Evolutionary conservation across 2,888 invertebrate species (phyloP).

Genomic region (Vanessa cardui): DNA sequence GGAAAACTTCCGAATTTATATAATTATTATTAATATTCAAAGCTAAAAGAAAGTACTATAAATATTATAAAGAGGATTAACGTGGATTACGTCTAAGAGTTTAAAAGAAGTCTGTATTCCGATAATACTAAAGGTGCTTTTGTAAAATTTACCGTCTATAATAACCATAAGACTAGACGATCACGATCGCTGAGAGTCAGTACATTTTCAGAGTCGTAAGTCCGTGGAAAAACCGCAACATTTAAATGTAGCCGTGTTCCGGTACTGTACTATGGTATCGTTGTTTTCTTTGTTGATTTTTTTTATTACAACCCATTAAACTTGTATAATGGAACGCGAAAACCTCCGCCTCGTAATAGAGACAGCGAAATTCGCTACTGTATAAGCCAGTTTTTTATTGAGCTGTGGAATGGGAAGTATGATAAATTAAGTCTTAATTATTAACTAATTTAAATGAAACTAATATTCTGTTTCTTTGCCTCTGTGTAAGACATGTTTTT

Average conservation of each 20-base stretch:
- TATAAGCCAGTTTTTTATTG: slow-evolving; percentile 6
- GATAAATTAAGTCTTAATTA: background rate
- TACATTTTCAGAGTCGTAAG: slow-evolving; percentile 36
- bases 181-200: slow-evolving; percentile 28
- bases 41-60: no score
- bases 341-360: slow-evolving; percentile 14
- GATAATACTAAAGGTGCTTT: slow-evolving; percentile 11
- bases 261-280: slow-evolving; percentile 31
- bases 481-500: no score
- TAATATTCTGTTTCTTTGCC: background rate
- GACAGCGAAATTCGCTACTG: slow-evolving; percentile 8
- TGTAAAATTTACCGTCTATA: slow-evolving; percentile 26
- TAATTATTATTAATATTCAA: no score
- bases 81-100: background rate
- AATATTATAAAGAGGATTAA: no score
- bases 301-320: slow-evolving; percentile 37
- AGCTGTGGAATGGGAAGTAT: background rate
- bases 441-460: background rate
- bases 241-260: slow-evolving; percentile 40
- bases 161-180: slow-evolving; percentile 37
- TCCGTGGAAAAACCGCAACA: slow-evolving; percentile 37
- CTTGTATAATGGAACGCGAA: slow-evolving; percentile 23
- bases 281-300: slow-evolving; percentile 39
- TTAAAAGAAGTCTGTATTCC: slow-evolving; percentile 7
- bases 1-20: no score